These are phyloP conservation scores for Takifugu ocellatus DNA, from an alignment of 2,797 vertebrate species.

Conservation along the genomic window DNA sequence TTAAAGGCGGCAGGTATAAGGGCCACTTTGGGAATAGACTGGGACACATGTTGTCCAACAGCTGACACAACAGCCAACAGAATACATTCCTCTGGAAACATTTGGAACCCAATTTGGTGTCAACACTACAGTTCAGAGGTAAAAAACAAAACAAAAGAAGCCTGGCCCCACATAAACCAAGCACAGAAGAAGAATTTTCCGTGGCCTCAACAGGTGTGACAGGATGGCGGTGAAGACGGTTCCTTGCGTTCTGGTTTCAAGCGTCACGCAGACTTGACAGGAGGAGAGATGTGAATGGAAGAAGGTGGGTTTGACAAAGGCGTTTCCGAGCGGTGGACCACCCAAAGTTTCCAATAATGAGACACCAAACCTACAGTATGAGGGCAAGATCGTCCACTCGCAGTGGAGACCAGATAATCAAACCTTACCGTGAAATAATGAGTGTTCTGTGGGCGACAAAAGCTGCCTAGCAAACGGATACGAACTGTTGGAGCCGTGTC, in stretches of 20 bases:
- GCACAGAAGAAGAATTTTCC: conserved; percentile 29
- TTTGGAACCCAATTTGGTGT: conserved; percentile 7
- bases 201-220: conserved; percentile 60
- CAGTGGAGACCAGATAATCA: neutral
- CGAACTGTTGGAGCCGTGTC: conserved; percentile 18
- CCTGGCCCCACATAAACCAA: conserved; percentile 6
- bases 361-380: conserved; percentile 22
- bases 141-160: neutral
- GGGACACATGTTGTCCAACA: conserved; percentile 33
- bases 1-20: conserved; percentile 48
- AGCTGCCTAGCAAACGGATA: conserved; percentile 28
- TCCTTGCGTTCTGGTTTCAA: conserved; percentile 33
- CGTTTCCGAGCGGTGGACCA: conserved; percentile 50
- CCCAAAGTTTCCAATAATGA: conserved; percentile 44
- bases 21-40: conserved; percentile 34
- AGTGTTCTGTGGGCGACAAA: conserved; percentile 21
- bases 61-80: conserved; percentile 47
- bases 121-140: neutral
- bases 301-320: conserved; percentile 24
- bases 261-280: conserved; percentile 45
- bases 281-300: conserved; percentile 38
- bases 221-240: conserved; percentile 36
- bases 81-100: conserved; percentile 19
- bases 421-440: conserved; percentile 13
- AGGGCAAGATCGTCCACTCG: conserved; percentile 6